Percentiles rank a stretch among this genome's conserved stretches.
phyloP scores from a whole-genome alignment of 1,140 invertebrate species.

The Drosophila chauvacae region DNA sequence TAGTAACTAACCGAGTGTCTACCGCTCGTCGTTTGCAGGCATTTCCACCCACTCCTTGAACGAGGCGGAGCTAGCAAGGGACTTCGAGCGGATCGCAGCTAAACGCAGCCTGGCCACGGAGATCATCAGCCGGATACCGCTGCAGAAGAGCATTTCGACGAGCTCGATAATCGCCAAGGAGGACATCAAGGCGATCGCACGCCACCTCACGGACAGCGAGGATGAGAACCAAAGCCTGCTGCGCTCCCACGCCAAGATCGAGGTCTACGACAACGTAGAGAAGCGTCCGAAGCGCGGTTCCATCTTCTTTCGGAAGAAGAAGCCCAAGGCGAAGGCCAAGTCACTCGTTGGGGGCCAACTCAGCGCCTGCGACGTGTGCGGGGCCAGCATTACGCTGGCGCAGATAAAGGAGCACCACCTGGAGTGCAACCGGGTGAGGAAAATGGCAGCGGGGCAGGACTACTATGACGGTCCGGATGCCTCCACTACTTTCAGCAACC shows the following conservation, averaged over 20 bases:
- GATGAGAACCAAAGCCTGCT: conserved; percentile 84
- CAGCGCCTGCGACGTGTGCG: conserved; percentile 71
- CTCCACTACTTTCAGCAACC: conserved; percentile 35
- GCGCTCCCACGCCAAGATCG: conserved; percentile 84
- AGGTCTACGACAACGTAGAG: conserved; percentile 91
- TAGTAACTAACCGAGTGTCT: conserved; percentile 33
- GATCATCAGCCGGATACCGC: conserved; percentile 90
- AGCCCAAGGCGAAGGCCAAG: conserved; percentile 81
- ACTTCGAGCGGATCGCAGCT: conserved; percentile 87
- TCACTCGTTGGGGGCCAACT: conserved; percentile 64
- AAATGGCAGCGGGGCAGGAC: conserved; percentile 65
- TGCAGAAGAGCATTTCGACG: conserved; percentile 96
- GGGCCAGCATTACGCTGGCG: conserved; percentile 55
- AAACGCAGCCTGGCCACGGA: conserved; percentile 86
- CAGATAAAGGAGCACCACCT: conserved; percentile 77
- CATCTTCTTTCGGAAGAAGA: conserved; percentile 94
- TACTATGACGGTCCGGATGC: conserved; percentile 73
- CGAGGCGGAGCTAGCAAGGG: conserved; percentile 91
- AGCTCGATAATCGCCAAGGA: conserved; percentile 87
- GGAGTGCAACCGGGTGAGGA: conserved; percentile 64
- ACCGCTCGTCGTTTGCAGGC: conserved; percentile 65
- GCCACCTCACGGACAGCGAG: conserved; percentile 84
- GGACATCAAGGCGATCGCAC: conserved; percentile 77
- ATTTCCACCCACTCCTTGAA: conserved; percentile 93
- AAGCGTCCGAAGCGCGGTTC: conserved; percentile 94